A percentile compares a stretch with the other conserved stretches of the same genome.
phyloP scores from a whole-genome alignment of 2,888 invertebrate species.

The Hydraecia micacea region DNA sequence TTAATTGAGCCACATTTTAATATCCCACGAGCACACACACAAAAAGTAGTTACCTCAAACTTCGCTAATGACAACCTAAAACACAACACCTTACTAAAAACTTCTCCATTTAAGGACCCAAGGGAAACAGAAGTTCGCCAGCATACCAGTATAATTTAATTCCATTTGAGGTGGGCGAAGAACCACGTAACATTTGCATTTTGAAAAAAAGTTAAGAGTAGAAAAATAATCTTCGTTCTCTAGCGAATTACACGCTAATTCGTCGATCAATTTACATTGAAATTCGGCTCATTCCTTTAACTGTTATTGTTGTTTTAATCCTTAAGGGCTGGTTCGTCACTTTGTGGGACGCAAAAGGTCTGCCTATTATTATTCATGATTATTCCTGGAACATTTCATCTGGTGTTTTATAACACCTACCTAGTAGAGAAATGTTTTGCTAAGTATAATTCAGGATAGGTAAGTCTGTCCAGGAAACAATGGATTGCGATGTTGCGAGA shows the following conservation, averaged over 20 bases:
- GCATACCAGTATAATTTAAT: conserved; percentile 51
- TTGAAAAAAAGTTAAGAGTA: conserved; percentile 26
- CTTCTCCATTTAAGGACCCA: conserved; percentile 48
- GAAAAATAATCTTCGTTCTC: conserved; percentile 45
- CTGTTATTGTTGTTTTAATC: conserved; percentile 70
- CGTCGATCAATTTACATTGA: conserved; percentile 65
- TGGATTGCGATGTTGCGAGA: neutral
- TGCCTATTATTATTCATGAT: conserved; percentile 59
- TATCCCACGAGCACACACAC: conserved; percentile 22
- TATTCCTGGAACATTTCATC: conserved; percentile 51
- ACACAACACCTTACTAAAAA: conserved; percentile 52
- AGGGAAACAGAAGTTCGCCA: conserved; percentile 51
- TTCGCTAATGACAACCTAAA: conserved; percentile 41
- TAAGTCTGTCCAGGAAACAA: neutral
- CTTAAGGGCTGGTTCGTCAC: conserved; percentile 55
- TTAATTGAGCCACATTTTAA: conserved; percentile 13
- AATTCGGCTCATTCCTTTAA: conserved; percentile 56
- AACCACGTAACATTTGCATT: conserved; percentile 36
- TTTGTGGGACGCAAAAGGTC: conserved; percentile 61
- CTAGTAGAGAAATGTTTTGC: neutral
- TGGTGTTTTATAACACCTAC: conserved; percentile 11
- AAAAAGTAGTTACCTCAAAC: conserved; percentile 34
- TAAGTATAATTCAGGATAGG: neutral
- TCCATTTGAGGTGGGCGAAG: conserved; percentile 28
- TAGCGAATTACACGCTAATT: conserved; percentile 45